phyloP scores from a whole-genome alignment of 2,797 vertebrate genomes.

The Syndactyla subalaris region DNA sequence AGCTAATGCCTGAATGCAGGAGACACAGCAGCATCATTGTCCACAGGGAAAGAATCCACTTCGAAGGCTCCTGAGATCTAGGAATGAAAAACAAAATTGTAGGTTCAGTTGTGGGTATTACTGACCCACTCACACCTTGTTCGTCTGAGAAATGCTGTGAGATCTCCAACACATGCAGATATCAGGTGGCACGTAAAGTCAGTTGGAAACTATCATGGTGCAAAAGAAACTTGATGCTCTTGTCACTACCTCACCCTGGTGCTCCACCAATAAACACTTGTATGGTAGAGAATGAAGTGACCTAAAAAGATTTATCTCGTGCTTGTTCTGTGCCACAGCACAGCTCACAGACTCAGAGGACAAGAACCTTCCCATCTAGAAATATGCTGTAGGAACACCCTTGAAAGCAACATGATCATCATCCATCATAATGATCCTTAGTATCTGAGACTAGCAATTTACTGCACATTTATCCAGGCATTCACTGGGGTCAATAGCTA shows the following conservation, averaged over 20 bases:
- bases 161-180: background rate
- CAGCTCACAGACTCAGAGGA: background rate
- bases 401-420: background rate
- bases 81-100: background rate
- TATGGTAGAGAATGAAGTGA: background rate
- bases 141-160: background rate
- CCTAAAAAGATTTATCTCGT: background rate
- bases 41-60: background rate
- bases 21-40: background rate
- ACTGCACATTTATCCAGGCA: background rate
- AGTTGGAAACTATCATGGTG: background rate
- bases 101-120: background rate
- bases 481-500: background rate
- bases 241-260: background rate
- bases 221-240: background rate
- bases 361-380: background rate
- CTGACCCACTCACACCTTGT: background rate
- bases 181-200: background rate
- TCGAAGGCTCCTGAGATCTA: background rate
- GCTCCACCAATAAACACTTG: background rate
- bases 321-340: background rate
- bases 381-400: background rate
- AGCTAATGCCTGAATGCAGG: background rate
- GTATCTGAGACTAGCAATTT: background rate
- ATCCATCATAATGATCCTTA: background rate